Evolutionary conservation across 2,797 vertebrate genomes (phyloP), one percentile per base, ranked within the genome.

Genomic region (Australoheros facetus): DNA sequence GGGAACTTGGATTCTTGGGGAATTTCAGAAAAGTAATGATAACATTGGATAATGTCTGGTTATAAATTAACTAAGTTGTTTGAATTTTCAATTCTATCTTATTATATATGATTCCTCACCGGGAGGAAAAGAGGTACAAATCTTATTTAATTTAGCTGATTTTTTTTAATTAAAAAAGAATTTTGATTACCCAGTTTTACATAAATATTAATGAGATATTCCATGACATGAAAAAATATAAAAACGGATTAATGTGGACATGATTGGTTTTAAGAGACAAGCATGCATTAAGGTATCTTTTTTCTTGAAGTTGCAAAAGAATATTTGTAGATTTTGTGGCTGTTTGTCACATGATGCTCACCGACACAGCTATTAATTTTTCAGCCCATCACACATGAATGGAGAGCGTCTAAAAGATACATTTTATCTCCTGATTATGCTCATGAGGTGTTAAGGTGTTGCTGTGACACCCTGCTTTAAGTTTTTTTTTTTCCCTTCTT

Each of bases 381-480:
- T 58, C 73, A 84, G 71, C 13, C 42, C 55, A 56, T 71, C 55
- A 62, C 57, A 79, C 56, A 11, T 56, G 23, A 55, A 42, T 53
- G 30, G 28, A 57, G 64, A 58, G 75, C 12, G 79, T 64, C 69
- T 75, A 56, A 72, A 86, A 74, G 71, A 82, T 75, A 28, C 69
- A 55, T 48, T 73, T 85, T 73, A 78, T 82, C 83, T 84, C 5
- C 21, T 75, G 78, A 87, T 85, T 83, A 79, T 79, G 81, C 78
- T 84, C 86, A 73, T 19, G 42, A 66, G 42, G 42, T 48, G 42
- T 66, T 77, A 87, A 89, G 76, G 84, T 87, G 92, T 88, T 88
- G 78, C 88, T 86, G 86, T 92, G 76, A 86, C 87, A 82, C 85
- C 78, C 85, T 87, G 78, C 69, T 84, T 88, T 73, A 91, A 89